Base-by-base conservation (phyloP, 2,113 vertebrate species). In the Oceanites oceanicus region DNA sequence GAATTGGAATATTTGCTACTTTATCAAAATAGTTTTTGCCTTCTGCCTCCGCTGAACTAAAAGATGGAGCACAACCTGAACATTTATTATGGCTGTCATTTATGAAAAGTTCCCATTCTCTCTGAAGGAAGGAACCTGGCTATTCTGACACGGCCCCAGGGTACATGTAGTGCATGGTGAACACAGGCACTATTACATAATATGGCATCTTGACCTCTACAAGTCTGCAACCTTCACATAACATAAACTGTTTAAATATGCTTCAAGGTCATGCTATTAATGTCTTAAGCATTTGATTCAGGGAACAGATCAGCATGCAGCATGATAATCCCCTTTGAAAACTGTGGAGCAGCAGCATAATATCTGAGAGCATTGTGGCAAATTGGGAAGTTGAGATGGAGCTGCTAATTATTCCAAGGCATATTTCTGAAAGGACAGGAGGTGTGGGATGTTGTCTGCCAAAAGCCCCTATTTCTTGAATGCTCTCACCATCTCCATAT, bases 341-440 rank as follows among this genome's bases (percentile, higher is more conserved):
- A 89, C 89, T 94, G 83, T 94, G 83, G 94, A 97, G 95, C 92
- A 96, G 92, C 91, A 97, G 95, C 86, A 97, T 96, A 96, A 95
- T 96, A 97, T 95, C 95, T 96, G 94, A 97, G 95, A 96, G 96
- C 80, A 95, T 97, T 94, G 95, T 97, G 95, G 96, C 95, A 97
- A 97, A 97, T 97, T 94, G 96, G 95, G 93, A 97, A 96, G 95
- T 97, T 97, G 97, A 97, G 97, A 97, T 97, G 92, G 89, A 97
- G 93, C 95, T 97, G 95, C 94, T 97, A 96, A 97, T 97, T 97
- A 97, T 97, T 95, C 94, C 92, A 92, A 96, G 49, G 95, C 96
- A 97, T 96, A 96, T 97, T 96, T 97, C 95, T 96, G 96, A 96
- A 94, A 96, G 96, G 97, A 94, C 92, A 96, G 95, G 96, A 97